Evolutionary conservation across 2,888 invertebrate genomes (phyloP), one percentile per base, ranked within the genome.

Genomic region (Scaptomyza polygonia): DNA sequence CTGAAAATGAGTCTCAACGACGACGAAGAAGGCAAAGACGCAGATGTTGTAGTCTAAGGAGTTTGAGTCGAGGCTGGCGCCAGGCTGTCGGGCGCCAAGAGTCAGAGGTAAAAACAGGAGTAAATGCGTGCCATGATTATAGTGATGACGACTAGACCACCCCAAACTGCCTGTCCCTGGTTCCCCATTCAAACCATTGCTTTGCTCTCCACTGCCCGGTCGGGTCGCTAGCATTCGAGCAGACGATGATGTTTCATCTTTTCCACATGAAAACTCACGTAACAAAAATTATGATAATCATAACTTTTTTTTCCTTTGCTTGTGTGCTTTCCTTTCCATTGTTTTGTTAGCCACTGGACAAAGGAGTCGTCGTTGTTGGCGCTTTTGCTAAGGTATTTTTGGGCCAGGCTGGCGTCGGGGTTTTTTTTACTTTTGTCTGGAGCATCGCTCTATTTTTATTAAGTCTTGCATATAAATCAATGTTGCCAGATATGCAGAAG

Each of bases 91-190:
- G 90, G 88, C 89, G 89, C 89, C 89, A 89, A 89, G 88, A 89
- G 86, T 58, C 90, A 89, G 89, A 90, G 89, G 89, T 90, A 90
- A 90, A 90, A 89, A 88, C 89, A 90, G 89, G 89, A 89, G 89
- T 89, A 83, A 85, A 89, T 89, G 88, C 87, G 89, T 88, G 88
- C 89, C 84, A 90, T 90, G 90, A 90, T 90, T 90, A 90, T 85
- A 86, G 88, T 87, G 90, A 90, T 90, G 89, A 89, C 89, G 90
- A 90, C 88, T 88, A 88, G 25, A 25, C 90, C 81, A 77, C 81
- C 81, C 81, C 75, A 42, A 52, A 30, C 34, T 49, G 67, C 14
- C 57, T 11, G 27, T 2, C 16, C 29, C 25, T 14, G 0, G 36
- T 25, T 25, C 32, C 16, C 30, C 18, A 11, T 14, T 5, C 21